Evolutionary conservation across 2,113 vertebrate genomes (phyloP).

Genomic region (Euleptes europaea): DNA sequence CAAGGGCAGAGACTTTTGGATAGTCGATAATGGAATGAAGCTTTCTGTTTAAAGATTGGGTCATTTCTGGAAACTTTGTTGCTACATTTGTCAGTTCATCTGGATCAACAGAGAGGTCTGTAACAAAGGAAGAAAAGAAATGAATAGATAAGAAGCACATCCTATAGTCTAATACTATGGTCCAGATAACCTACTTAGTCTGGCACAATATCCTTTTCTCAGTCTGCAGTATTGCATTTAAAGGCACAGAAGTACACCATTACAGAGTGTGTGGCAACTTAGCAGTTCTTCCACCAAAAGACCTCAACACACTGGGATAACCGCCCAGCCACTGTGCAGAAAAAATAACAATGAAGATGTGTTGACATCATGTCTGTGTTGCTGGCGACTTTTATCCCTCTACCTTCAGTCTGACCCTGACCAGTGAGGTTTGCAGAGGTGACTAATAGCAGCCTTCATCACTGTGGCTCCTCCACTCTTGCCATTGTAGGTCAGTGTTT

Average conservation of each 20-base stretch:
- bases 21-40: conserved; percentile 86
- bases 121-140: conserved; percentile 47
- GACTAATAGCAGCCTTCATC: not conserved
- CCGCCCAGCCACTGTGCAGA: not conserved
- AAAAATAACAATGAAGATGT: too few relatives aligned
- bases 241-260: not conserved
- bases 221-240: not conserved
- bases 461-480: not conserved
- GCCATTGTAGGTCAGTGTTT: not conserved
- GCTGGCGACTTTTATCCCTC: not conserved
- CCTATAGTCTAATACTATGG: not conserved
- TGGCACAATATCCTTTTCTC: too few relatives aligned
- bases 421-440: not conserved
- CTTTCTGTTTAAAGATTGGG: conserved; percentile 78
- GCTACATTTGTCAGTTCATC: conserved; percentile 88
- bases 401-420: not conserved
- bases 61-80: conserved; percentile 74
- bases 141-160: not conserved
- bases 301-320: not conserved
- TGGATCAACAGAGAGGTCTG: conserved; percentile 87
- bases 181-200: not conserved
- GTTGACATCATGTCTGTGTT: too few relatives aligned
- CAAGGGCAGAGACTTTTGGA: conserved; percentile 82
- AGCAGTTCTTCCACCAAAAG: not conserved
- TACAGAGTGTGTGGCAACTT: not conserved